A percentile compares a stretch with the other conserved stretches of the same genome.
These are phyloP conservation scores for Cephus cinctus DNA, from an alignment of 1,140 invertebrate genomes.

Conservation along the genomic window DNA sequence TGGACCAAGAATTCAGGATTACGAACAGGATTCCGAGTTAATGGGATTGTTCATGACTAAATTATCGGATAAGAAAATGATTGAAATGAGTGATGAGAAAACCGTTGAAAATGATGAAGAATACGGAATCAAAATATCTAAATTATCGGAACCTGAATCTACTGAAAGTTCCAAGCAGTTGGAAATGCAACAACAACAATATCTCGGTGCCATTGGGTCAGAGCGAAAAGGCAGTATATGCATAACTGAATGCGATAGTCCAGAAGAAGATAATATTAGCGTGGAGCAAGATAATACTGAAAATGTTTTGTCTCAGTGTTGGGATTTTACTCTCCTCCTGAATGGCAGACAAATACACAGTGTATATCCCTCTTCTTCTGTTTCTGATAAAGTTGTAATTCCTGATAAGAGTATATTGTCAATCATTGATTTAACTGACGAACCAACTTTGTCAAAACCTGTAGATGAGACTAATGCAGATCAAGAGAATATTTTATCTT, in stretches of 20 bases:
- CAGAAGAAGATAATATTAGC: constrained; percentile 7
- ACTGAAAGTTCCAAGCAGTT: background rate
- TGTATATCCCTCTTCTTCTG: no score
- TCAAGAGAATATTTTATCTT: no score
- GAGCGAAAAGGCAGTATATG: constrained; percentile 23
- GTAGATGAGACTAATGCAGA: background rate
- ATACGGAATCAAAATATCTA: no score
- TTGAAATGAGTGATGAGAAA: no score
- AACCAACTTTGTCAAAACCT: background rate
- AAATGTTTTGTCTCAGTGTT: constrained; percentile 23
- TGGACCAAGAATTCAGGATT: no score
- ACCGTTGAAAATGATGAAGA: no score
- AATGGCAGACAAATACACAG: constrained; percentile 24
- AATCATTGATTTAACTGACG: background rate
- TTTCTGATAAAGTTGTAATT: no score
- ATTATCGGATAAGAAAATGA: no score
- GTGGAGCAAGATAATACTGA: constrained; percentile 2
- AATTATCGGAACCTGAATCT: no score
- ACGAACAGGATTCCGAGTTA: no score
- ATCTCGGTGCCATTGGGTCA: constrained; percentile 33
- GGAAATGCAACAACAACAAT: constrained; percentile 12
- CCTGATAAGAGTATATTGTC: background rate
- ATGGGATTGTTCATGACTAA: no score
- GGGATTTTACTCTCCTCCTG: constrained; percentile 28
- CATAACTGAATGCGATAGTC: background rate